A percentile compares a stretch with the other conserved stretches of the same genome.
Evolutionary conservation across 2,797 vertebrate genomes (phyloP).

Genomic region (Silurus aristotelis): DNA sequence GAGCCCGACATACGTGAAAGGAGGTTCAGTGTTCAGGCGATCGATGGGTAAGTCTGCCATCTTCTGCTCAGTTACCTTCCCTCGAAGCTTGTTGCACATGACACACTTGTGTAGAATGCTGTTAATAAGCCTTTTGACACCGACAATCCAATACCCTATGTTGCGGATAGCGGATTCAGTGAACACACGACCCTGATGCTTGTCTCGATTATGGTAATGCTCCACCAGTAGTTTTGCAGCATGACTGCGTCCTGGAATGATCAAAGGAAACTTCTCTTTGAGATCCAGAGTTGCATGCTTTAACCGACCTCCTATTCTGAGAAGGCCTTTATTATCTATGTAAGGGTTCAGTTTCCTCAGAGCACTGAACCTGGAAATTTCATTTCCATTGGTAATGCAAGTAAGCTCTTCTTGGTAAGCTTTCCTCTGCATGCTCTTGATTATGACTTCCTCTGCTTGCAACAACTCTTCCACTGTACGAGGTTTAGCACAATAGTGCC

Average conservation of each 20-base stretch:
- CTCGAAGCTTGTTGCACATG: background rate
- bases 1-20: background rate
- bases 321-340: background rate
- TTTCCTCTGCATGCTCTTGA: background rate
- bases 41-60: background rate
- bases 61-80: background rate
- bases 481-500: background rate
- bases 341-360: background rate
- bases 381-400: background rate
- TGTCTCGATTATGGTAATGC: background rate
- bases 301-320: slow-evolving; percentile 10
- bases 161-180: background rate
- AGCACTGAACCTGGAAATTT: background rate
- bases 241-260: no score
- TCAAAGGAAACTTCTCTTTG: no score
- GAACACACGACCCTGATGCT: slow-evolving; percentile 11
- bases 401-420: slow-evolving; percentile 6
- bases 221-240: background rate
- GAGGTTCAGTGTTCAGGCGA: background rate
- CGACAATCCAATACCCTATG: no score
- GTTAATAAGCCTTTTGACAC: no score
- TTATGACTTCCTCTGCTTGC: background rate
- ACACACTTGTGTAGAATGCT: background rate
- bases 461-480: background rate
- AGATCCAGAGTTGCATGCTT: no score